Conservation (phyloP, 1,140 invertebrate species). For the Leptinotarsa lineolata region DNA sequence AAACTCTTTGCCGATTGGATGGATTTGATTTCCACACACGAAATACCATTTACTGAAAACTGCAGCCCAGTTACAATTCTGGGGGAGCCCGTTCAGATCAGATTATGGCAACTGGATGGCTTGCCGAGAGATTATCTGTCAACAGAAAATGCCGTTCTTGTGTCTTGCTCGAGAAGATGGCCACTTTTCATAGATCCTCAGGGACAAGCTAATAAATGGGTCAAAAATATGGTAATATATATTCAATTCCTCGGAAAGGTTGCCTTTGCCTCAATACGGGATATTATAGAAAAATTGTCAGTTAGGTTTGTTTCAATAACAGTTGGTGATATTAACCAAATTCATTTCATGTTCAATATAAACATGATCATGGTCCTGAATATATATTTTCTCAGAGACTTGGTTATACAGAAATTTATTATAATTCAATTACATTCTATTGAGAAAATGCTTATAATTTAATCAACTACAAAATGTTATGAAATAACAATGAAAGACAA, state of each 20-base stretch:
- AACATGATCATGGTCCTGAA: too few relatives aligned
- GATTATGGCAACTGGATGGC: slow-evolving; percentile 70
- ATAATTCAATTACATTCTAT: too few relatives aligned
- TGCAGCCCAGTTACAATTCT: slow-evolving; percentile 64
- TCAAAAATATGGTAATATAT: slow-evolving; percentile 67
- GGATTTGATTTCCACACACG: slow-evolving; percentile 31
- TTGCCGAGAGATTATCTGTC: slow-evolving; percentile 69
- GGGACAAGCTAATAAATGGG: slow-evolving; percentile 74
- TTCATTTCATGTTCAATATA: too few relatives aligned
- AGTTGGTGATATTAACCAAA: too few relatives aligned
- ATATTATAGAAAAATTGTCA: too few relatives aligned
- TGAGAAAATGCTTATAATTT: too few relatives aligned
- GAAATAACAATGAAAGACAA: too few relatives aligned
- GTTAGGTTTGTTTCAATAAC: too few relatives aligned
- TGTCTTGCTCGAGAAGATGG: slow-evolving; percentile 63
- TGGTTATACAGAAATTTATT: too few relatives aligned
- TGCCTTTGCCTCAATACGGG: too few relatives aligned
- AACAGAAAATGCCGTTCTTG: slow-evolving; percentile 72
- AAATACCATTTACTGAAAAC: slow-evolving; percentile 62
- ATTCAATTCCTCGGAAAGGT: neutral
- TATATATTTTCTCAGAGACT: too few relatives aligned
- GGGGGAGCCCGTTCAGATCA: slow-evolving; percentile 66
- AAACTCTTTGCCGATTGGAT: slow-evolving; percentile 19
- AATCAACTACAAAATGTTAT: too few relatives aligned
- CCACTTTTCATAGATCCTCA: slow-evolving; percentile 76